A percentile compares a stretch with the other conserved stretches of the same genome.
phyloP scores from a whole-genome alignment of 2,113 vertebrate species.

The Poecilia latipinna region DNA sequence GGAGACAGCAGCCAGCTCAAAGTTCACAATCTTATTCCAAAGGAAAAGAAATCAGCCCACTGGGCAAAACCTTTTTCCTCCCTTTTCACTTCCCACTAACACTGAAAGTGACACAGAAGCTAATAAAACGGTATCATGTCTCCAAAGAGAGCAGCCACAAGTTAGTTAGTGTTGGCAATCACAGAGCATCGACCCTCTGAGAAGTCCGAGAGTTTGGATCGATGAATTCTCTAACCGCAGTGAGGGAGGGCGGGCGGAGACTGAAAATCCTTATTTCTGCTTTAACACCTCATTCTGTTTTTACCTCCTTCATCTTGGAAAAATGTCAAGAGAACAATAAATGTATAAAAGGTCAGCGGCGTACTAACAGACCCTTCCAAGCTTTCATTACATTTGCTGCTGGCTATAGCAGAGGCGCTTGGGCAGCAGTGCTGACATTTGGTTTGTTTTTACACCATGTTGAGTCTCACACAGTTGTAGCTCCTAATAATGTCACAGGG shows the following conservation, averaged over 20 bases:
- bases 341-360: constrained; percentile 78
- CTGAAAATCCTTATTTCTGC: constrained; percentile 64
- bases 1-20: constrained; percentile 7
- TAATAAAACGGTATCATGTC: constrained; percentile 67
- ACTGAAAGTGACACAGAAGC: constrained; percentile 54
- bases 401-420: constrained; percentile 69
- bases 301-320: constrained; percentile 70
- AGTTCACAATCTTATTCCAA: constrained; percentile 25
- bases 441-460: constrained; percentile 83
- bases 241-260: constrained; percentile 47
- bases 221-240: constrained; percentile 75
- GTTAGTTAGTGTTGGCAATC: constrained; percentile 79
- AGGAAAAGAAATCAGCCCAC: constrained; percentile 27
- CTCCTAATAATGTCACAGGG: constrained; percentile 81
- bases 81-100: constrained; percentile 43
- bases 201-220: constrained; percentile 74
- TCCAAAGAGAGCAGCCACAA: constrained; percentile 61
- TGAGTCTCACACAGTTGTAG: constrained; percentile 73
- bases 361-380: constrained; percentile 79
- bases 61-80: constrained; percentile 28
- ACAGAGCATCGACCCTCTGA: constrained; percentile 70
- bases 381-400: constrained; percentile 79
- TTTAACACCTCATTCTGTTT: constrained; percentile 65
- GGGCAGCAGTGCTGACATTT: constrained; percentile 80
- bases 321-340: constrained; percentile 83